Evolutionary conservation across 2,113 vertebrate species (phyloP).

Genomic region (Phylloscopus trochiloides): DNA sequence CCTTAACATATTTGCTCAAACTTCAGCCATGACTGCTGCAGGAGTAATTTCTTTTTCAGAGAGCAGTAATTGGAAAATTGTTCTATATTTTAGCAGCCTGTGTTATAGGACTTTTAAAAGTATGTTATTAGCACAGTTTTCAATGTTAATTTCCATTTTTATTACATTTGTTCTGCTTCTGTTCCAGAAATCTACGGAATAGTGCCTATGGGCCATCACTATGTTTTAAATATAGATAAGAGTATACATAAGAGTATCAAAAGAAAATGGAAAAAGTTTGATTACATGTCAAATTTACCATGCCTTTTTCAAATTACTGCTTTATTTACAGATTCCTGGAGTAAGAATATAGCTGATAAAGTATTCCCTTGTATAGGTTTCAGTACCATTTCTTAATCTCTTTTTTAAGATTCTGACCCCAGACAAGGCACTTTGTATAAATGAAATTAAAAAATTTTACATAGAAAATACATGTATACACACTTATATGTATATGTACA

Average conservation of each 20-base stretch:
- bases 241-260: neutral
- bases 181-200: neutral
- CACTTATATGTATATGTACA: accelerated
- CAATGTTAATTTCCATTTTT: neutral
- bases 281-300: neutral
- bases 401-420: neutral
- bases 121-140: neutral
- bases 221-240: neutral
- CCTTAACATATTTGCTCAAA: neutral
- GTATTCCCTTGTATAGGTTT: neutral
- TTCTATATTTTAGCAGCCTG: neutral
- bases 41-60: neutral
- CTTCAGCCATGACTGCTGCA: neutral
- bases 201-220: neutral
- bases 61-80: neutral
- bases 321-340: neutral
- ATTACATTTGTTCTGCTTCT: neutral
- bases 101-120: neutral
- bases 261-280: no score
- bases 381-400: neutral
- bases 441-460: neutral
- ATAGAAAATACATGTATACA: neutral
- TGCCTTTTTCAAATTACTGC: neutral
- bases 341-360: neutral
- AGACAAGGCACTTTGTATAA: neutral